Evolutionary conservation across 1,140 invertebrate species (phyloP).

Genomic region (Heliconius congener): DNA sequence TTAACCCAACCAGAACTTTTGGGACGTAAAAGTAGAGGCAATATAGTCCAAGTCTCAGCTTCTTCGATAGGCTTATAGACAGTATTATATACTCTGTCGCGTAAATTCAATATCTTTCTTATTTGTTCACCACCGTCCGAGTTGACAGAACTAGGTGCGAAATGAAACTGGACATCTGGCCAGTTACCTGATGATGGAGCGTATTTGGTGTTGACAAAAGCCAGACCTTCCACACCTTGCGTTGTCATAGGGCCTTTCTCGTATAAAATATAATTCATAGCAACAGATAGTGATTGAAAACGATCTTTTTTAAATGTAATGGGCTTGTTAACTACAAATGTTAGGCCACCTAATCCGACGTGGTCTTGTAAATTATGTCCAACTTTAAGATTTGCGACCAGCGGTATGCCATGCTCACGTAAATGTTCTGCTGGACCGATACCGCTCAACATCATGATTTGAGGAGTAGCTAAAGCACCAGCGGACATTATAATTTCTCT

Average conservation of each 20-base stretch:
- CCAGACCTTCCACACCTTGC: constrained; percentile 90
- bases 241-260: constrained; percentile 91
- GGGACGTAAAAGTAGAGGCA: constrained; percentile 90
- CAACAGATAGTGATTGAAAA: constrained; percentile 89
- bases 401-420: constrained; percentile 87
- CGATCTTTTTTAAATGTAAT: constrained; percentile 89
- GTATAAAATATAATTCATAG: constrained; percentile 90
- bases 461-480: constrained; percentile 90
- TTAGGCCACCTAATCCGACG: constrained; percentile 90
- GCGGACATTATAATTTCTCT: constrained; percentile 91
- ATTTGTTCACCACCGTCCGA: constrained; percentile 90
- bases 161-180: constrained; percentile 94
- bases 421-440: constrained; percentile 92
- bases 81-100: constrained; percentile 91
- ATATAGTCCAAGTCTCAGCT: constrained; percentile 91
- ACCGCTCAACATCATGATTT: constrained; percentile 94
- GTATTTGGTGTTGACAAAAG: constrained; percentile 92
- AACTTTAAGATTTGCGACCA: constrained; percentile 88
- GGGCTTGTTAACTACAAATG: constrained; percentile 90
- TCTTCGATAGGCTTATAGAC: constrained; percentile 91
- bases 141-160: constrained; percentile 90
- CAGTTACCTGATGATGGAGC: constrained; percentile 87
- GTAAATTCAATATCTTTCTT: constrained; percentile 87
- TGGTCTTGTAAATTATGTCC: constrained; percentile 93
- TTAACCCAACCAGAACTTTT: constrained; percentile 91